Evolutionary conservation across 2,888 invertebrate genomes (phyloP).

Genomic region (Aproaerema taeniolella): DNA sequence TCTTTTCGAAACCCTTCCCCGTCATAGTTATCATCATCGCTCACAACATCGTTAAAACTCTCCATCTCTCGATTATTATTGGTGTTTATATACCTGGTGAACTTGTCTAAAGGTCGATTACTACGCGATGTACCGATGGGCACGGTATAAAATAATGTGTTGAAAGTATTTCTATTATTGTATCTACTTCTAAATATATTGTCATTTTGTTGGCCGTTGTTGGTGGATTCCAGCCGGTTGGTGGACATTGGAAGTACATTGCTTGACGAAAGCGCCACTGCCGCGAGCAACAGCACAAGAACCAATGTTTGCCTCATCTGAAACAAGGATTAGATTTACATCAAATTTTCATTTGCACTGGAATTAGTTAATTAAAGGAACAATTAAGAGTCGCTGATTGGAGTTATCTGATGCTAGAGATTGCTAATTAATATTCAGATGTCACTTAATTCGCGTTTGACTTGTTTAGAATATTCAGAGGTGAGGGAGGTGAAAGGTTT

Average conservation of each 20-base stretch:
- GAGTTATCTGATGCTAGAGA: constrained; percentile 13
- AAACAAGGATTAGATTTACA: constrained; percentile 34
- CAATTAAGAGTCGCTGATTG: constrained; percentile 9
- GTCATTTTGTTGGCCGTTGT: constrained; percentile 48
- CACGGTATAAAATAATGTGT: constrained; percentile 45
- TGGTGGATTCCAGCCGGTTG: constrained; percentile 33
- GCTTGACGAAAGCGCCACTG: constrained; percentile 57
- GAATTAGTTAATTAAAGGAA: constrained; percentile 4
- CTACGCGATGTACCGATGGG: constrained; percentile 25
- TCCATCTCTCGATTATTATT: constrained; percentile 35
- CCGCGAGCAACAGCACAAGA: constrained; percentile 51
- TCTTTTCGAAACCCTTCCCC: constrained; percentile 57
- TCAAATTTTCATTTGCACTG: neutral
- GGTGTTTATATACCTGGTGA: constrained; percentile 26
- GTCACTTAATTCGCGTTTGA: constrained; percentile 25
- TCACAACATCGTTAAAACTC: constrained; percentile 31
- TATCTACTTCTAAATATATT: constrained; percentile 54
- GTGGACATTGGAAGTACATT: constrained; percentile 52
- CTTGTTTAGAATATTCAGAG: constrained; percentile 26
- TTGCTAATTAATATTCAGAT: constrained; percentile 29
- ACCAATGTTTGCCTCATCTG: constrained; percentile 58
- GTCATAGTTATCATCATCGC: constrained; percentile 40
- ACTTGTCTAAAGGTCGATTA: constrained; percentile 23
- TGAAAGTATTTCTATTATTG: constrained; percentile 38
- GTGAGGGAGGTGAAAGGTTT: constrained; percentile 5